Base-by-base conservation (phyloP, 2,888 invertebrate species). In the Zygaena filipendulae region DNA sequence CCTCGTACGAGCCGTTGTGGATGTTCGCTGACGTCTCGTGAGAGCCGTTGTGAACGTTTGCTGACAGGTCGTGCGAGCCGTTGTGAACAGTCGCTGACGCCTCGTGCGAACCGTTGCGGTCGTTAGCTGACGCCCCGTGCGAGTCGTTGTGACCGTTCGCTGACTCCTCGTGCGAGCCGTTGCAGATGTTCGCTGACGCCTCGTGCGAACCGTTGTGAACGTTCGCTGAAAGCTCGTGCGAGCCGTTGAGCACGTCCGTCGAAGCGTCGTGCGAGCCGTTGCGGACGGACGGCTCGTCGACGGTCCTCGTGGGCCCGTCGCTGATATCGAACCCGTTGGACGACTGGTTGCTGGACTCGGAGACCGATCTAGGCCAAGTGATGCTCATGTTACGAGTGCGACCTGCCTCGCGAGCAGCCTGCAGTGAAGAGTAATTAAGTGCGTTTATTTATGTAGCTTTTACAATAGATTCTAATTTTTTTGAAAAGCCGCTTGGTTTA, bases 281-380 rank as follows among this genome's bases (percentile, higher is more conserved):
- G 28, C 57, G 63, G 11, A 32, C 13, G 25, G 36, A 33, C 3
- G 51, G 36, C 2, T 49, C 47, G 11, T 40, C 32, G 8, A 47
- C 42, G 4, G 43, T 40, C 18, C 51, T 49, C 6, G 52, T 42
- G 2, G 55, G 47, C 11, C 48, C 39, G 39, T 64, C 61, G 18
- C 60, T 47, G 23, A 61, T 39, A 34, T 67, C 67, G 45, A 72
- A 62, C 4, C 67, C 68, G 23, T 59, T 64, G 2, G 70, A 72
- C 1, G 74, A 75, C 23, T 74, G 74, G 53, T 79, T 79, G 44
- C 72, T 72, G 3, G 77, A 79, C 33, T 80, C 80, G 0, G 80
- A 80, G 34, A 80, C 58, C 1, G 80, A 80, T 0, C 81, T 59
- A n/a, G n/a, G n/a, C 79, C 80, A 79, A 1, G 77, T 80, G 33